These are phyloP conservation scores for Epiblema foenella DNA, from an alignment of 2,888 invertebrate species.

Conservation along the genomic window DNA sequence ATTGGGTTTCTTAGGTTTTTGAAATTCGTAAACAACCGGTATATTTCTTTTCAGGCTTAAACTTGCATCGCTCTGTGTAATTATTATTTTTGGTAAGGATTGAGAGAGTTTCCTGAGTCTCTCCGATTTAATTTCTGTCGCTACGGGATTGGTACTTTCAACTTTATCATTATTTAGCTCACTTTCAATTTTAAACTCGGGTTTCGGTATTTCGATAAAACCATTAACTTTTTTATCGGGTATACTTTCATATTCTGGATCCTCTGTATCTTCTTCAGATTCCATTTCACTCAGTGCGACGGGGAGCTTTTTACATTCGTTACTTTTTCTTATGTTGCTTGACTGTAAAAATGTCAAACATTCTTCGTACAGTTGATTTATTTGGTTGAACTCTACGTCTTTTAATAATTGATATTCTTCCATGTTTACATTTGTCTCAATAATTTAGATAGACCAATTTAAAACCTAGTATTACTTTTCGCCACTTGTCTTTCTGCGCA, in stretches of 20 bases:
- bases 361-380: slow-evolving; percentile 75
- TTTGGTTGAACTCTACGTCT: slow-evolving; percentile 63
- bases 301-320: not conserved
- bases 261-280: slow-evolving; percentile 46
- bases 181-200: slow-evolving; percentile 64
- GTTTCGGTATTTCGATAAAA: slow-evolving; percentile 49
- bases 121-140: slow-evolving; percentile 64
- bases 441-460: not conserved
- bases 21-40: slow-evolving; percentile 39
- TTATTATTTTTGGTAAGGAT: slow-evolving; percentile 75
- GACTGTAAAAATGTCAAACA: slow-evolving; percentile 69
- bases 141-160: slow-evolving; percentile 60
- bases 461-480: not conserved
- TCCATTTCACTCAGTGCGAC: slow-evolving; percentile 10
- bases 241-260: slow-evolving; percentile 63
- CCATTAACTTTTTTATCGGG: slow-evolving; percentile 48
- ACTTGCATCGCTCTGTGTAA: slow-evolving; percentile 73
- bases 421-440: slow-evolving; percentile 47
- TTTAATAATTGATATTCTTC: slow-evolving; percentile 51
- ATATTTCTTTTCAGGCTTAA: slow-evolving; percentile 55
- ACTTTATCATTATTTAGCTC: slow-evolving; percentile 57
- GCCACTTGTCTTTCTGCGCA: not conserved
- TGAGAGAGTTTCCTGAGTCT: slow-evolving; percentile 71
- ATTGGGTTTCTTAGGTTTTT: slow-evolving; percentile 38
- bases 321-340: not conserved